phyloP scores from a whole-genome alignment of 2,888 invertebrate genomes.

The Tinea pellionella region DNA sequence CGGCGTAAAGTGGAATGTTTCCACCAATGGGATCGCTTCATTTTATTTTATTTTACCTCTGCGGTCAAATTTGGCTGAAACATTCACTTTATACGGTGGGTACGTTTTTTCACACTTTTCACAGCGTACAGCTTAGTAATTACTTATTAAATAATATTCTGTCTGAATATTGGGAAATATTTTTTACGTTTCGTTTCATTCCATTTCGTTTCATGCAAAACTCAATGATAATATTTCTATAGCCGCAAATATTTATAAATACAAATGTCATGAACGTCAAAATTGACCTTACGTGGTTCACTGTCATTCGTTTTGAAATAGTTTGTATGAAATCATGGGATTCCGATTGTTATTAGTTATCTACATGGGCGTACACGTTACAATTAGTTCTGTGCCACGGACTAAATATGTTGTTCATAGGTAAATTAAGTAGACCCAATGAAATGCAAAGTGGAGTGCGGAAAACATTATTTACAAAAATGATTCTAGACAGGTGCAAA shows the following conservation, averaged over 20 bases:
- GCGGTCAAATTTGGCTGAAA: too few species aligned
- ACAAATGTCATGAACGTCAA: background rate
- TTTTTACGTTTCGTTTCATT: too few species aligned
- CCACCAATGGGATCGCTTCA: too few species aligned
- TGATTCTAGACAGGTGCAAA: constrained; percentile 55
- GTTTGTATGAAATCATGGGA: constrained; percentile 44
- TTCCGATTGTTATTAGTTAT: constrained; percentile 32
- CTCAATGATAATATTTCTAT: background rate
- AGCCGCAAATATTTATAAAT: background rate
- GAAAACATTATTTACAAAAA: constrained; percentile 36
- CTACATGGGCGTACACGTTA: background rate
- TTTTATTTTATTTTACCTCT: too few species aligned
- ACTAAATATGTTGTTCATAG: constrained; percentile 51
- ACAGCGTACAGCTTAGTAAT: too few species aligned
- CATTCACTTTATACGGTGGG: too few species aligned
- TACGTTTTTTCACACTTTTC: too few species aligned
- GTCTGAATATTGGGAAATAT: too few species aligned
- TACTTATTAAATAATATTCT: too few species aligned
- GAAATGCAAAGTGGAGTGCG: constrained; percentile 28
- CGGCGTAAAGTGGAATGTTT: too few species aligned
- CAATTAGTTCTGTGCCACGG: background rate
- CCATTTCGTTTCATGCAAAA: too few species aligned
- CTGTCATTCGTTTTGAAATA: constrained; percentile 46
- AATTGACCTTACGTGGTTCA: constrained; percentile 40
- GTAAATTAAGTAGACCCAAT: constrained; percentile 38